A percentile compares a stretch with the other conserved stretches of the same genome.
phyloP scores from a whole-genome alignment of 2,888 invertebrate genomes.

The Eudemis profundana region DNA sequence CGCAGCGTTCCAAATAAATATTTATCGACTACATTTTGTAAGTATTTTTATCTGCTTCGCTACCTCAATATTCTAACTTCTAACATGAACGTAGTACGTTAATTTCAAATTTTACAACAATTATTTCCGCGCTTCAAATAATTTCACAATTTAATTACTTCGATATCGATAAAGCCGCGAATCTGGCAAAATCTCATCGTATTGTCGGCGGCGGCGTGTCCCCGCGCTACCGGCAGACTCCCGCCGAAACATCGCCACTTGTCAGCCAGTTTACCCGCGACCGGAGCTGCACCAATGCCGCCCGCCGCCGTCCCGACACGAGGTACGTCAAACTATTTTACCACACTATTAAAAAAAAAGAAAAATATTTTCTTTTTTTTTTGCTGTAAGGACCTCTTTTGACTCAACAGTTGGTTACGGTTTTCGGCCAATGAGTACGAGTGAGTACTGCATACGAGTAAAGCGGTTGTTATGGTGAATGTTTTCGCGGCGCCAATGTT shows the following conservation, averaged over 20 bases:
- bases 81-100: no score
- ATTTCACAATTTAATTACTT: no score
- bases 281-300: constrained; percentile 67
- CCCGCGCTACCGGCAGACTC: background rate
- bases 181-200: constrained; percentile 4
- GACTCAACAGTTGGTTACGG: no score
- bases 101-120: no score
- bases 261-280: constrained; percentile 67
- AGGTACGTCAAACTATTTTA: constrained; percentile 62
- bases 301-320: constrained; percentile 56
- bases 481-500: background rate
- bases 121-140: no score
- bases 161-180: constrained; percentile 1
- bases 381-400: no score
- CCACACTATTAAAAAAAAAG: background rate
- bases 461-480: background rate
- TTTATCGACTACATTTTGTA: no score
- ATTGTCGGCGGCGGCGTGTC: constrained; percentile 51
- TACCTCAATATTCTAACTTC: no score
- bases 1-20: no score
- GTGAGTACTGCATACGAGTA: no score
- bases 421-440: no score
- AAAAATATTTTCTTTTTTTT: background rate
- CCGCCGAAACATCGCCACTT: constrained; percentile 48
- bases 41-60: no score